Evolutionary conservation across 2,888 invertebrate genomes (phyloP), one percentile per base, ranked within the genome.

Genomic region (Iphiclides podalirius): DNA sequence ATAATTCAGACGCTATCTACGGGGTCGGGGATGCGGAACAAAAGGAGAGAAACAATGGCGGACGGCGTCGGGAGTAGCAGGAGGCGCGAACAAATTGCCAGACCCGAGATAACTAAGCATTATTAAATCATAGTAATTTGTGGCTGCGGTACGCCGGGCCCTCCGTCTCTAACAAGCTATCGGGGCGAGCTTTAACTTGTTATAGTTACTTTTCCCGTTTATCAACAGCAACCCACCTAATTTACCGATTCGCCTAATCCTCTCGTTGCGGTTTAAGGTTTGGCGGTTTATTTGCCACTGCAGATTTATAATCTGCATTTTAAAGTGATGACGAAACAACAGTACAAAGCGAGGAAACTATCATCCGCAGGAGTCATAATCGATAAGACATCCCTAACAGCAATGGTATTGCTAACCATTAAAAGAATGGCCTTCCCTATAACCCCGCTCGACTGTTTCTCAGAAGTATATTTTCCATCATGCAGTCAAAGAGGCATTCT

Each of bases 51-150:
- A 84, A 88, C 87, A 87, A 88, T 84, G 82, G 85, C 79, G 79
- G 69, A 69, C 79, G 72, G n/a, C n/a, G n/a, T n/a, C n/a, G n/a
- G n/a, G n/a, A n/a, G n/a, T n/a, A n/a, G n/a, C 71, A 79, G 75
- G 68, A 70, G 75, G 75, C 78, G 75, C 83, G 83, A 84, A 87
- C 87, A 87, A 88, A 88, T 87, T 86, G 85, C 83, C 79, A 73
- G 63, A 80, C 79, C 80, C 66, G 81, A 86, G 87, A 88, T 88
- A 88, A 86, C 86, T 87, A 85, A 83, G 85, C 84, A 85, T 86
- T 88, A 87, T 87, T 87, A 87, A 88, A 87, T 88, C 87, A 86
- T 84, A 86, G 83, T 84, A 87, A 87, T 88, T 87, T 87, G 85
- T 84, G 84, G 81, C 72, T 72, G 77, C 79, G 78, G 78, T 75